Conservation (phyloP, 1,140 invertebrate genomes). For the Pteromalus puparum region DNA sequence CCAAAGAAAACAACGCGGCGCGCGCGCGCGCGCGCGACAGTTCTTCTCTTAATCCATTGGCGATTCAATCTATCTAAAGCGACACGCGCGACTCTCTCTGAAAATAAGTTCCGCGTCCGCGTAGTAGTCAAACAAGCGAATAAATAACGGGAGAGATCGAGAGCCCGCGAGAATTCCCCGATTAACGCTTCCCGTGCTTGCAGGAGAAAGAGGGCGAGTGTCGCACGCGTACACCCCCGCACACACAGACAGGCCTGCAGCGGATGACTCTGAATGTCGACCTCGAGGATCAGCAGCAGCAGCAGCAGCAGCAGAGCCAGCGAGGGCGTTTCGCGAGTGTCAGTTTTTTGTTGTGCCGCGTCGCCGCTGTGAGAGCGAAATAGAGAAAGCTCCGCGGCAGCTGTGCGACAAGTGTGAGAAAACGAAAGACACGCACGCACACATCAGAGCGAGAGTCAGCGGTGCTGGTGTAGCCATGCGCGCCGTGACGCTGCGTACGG, state of each 20-base stretch:
- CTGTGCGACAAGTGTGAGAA: neutral
- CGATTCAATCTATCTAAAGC: neutral
- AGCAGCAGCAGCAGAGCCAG: neutral
- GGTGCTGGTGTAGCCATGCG: slow-evolving; percentile 31
- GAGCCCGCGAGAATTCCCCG: neutral
- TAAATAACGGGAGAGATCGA: neutral
- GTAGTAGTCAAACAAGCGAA: neutral
- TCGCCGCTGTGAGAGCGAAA: too few relatives aligned
- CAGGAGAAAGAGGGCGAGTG: neutral
- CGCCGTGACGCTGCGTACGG: slow-evolving; percentile 12
- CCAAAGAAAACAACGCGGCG: neutral
- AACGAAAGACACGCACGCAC: neutral
- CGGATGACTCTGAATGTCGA: neutral
- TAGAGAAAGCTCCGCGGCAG: neutral
- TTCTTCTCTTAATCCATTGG: neutral
- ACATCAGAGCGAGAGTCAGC: neutral
- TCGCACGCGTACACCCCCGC: neutral
- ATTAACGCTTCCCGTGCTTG: neutral
- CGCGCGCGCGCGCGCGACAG: too few relatives aligned
- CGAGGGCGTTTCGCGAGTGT: too few relatives aligned
- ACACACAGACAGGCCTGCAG: too few relatives aligned
- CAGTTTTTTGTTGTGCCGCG: too few relatives aligned
- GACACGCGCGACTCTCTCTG: neutral
- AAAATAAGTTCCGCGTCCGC: neutral
- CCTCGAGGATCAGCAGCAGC: neutral